Evolutionary conservation across 1,140 invertebrate species (phyloP).

Genomic region (Pentalonia nigronervosa): DNA sequence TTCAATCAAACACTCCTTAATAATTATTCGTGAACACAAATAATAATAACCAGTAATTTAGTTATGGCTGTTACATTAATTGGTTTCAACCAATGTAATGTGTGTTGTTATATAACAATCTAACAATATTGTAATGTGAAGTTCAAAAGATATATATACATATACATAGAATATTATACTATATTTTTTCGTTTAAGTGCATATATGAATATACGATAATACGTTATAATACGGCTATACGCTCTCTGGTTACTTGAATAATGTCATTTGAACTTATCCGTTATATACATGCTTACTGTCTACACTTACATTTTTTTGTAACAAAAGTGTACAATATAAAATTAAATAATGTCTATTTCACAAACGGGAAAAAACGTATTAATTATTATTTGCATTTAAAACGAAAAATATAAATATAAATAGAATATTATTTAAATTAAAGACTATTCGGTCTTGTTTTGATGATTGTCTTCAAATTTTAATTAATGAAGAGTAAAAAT

Average conservation of each 20-base stretch:
- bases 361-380: background rate
- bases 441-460: background rate
- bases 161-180: background rate
- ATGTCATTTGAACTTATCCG: background rate
- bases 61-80: background rate
- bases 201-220: background rate
- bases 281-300: background rate
- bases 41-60: background rate
- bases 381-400: background rate
- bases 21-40: background rate
- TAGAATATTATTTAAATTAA: background rate
- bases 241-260: background rate
- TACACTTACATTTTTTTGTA: background rate
- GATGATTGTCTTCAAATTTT: background rate
- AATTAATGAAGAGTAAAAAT: background rate
- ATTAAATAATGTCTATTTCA: background rate
- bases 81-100: background rate
- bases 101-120: background rate
- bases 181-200: background rate
- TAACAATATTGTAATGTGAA: background rate
- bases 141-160: background rate
- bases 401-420: background rate
- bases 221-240: background rate
- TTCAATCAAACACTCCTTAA: conserved; percentile 1
- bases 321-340: background rate